Base-by-base conservation (phyloP, 2,113 vertebrate species). In the Gymnocephalus cernua region DNA sequence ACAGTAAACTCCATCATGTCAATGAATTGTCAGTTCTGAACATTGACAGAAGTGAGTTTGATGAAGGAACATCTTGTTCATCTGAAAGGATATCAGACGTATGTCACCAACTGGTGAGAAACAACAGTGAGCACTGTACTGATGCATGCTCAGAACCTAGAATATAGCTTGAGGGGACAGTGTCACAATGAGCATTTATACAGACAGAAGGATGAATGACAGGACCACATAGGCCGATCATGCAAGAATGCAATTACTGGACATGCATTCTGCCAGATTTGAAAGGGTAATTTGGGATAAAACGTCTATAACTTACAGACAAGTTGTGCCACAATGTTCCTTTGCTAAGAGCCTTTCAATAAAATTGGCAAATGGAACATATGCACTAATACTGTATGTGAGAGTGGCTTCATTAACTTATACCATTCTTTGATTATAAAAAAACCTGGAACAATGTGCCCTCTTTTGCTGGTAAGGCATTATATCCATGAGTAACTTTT, bases 81-180 rank as follows among this genome's bases (percentile, higher is more conserved):
- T 80, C 66, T 74, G 74, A 25, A 27, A 74, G 70, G 66, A 79
- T 69, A 84, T 85, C 62, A 74, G 79, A 80, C 80, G 35, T 78
- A 77, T 91, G 93, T 85, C 88, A 82, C 83, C 51, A 74, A 77
- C 38, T 83, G 65, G 45, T 83, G 81, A 82, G 59, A 83, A 79
- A 91, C 91, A 92, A 93, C 79, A 90, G 89, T 50, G 69, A 64
- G 82, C 88, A 91, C 87, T 94, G 91, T 93, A 16, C 83, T 90
- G 75, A 88, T 51, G 83, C 77, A 72, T 56, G 70, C 78, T 79
- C 64, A 32, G 78, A 81, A 76, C 23, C 76, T 67, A 80, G 66
- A 79, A 58, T 74, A 83, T 88, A 66, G 91, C 92, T 92, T 48
- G 86, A 87, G 90, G 92, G 80, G 57, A 84, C 78, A 63, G 77